Conservation (phyloP, 2,113 vertebrate species). For the Picathartes gymnocephalus region DNA sequence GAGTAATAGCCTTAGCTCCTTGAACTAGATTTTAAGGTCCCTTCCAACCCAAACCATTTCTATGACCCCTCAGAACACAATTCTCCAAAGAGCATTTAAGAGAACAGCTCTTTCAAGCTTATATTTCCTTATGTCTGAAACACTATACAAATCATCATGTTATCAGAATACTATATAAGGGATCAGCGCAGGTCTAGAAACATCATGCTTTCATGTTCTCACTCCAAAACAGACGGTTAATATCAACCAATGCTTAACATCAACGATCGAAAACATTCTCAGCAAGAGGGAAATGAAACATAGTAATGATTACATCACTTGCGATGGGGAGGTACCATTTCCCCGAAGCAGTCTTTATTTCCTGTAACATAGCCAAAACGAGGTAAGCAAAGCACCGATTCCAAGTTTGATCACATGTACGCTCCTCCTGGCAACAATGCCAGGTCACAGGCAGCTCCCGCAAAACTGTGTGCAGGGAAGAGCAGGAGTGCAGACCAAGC, state of each 20-base stretch:
- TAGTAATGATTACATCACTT: fast-evolving
- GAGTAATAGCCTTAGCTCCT: not conserved
- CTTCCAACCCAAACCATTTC: not conserved
- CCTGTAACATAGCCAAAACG: not conserved
- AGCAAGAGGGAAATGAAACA: not conserved
- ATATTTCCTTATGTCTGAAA: not conserved
- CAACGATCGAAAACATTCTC: not conserved
- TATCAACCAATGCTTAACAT: not conserved
- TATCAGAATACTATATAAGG: not conserved
- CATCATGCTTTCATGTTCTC: not conserved
- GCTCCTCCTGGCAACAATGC: not conserved
- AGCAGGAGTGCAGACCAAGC: too few species aligned
- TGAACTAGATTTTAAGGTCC: not conserved
- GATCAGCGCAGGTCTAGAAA: not conserved
- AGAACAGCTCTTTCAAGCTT: not conserved
- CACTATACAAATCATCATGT: not conserved
- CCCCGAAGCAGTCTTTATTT: not conserved
- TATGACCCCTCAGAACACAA: not conserved
- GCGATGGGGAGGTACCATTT: not conserved
- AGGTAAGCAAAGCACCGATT: not conserved
- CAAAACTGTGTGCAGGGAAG: fast-evolving
- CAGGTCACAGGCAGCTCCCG: not conserved
- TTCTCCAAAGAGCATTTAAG: not conserved
- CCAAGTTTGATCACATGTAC: fast-evolving
- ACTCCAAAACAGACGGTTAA: not conserved